A percentile compares a stretch with the other conserved stretches of the same genome.
Evolutionary conservation across 1,140 invertebrate genomes (phyloP).

Genomic region (Drosophila malerkotliana): DNA sequence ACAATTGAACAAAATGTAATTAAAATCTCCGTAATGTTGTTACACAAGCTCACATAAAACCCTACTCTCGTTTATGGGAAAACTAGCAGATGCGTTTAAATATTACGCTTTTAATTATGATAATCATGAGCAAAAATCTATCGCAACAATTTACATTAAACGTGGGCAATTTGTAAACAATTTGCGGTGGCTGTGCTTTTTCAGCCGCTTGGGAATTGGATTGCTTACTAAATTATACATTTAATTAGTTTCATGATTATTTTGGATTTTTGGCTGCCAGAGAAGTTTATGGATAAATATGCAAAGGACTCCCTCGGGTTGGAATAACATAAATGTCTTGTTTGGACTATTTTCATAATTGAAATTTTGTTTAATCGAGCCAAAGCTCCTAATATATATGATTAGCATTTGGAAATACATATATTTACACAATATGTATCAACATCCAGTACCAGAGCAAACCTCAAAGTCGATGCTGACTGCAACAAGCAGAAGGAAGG

Average conservation of each 20-base stretch:
- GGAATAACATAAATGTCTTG: conserved; percentile 27
- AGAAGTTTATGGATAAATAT: conserved; percentile 10
- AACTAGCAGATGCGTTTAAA: conserved; percentile 18
- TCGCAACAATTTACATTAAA: conserved; percentile 56
- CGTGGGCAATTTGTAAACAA: conserved; percentile 67
- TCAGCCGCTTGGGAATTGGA: conserved; percentile 12
- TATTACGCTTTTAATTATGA: conserved; percentile 36
- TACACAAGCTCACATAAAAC: neutral
- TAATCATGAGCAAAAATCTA: conserved; percentile 36
- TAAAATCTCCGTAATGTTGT: neutral
- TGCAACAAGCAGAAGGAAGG: neutral
- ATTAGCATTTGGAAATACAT: conserved; percentile 30
- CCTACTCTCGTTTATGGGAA: conserved; percentile 10
- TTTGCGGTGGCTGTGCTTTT: conserved; percentile 40
- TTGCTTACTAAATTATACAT: conserved; percentile 43
- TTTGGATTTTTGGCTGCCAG: conserved; percentile 13
- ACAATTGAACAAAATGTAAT: neutral
- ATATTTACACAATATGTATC: neutral
- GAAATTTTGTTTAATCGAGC: conserved; percentile 54
- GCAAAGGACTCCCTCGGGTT: conserved; percentile 17
- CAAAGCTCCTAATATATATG: conserved; percentile 21
- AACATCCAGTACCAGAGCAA: conserved; percentile 35
- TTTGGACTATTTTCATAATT: conserved; percentile 69
- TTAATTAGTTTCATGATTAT: conserved; percentile 34
- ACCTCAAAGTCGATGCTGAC: conserved; percentile 9